These are phyloP conservation scores for Pseudocheirus occidentalis DNA, from an alignment of 2,797 vertebrate species.

Conservation along the genomic window DNA sequence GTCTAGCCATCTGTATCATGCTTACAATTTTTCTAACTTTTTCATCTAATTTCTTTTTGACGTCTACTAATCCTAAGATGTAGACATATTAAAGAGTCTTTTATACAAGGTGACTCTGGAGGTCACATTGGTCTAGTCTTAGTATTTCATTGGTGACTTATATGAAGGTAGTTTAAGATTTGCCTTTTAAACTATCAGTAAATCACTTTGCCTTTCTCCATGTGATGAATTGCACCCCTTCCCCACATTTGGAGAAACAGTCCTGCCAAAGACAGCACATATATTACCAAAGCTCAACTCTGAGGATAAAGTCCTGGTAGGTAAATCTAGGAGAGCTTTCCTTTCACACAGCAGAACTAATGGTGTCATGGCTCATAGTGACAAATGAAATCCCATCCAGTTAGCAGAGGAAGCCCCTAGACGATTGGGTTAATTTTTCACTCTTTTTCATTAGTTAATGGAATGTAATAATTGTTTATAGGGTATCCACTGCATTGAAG, in stretches of 20 bases:
- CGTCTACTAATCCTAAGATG: constrained; percentile 32
- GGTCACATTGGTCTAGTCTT: constrained; percentile 8
- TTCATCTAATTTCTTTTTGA: constrained; percentile 40
- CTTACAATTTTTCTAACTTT: neutral
- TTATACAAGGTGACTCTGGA: constrained; percentile 59
- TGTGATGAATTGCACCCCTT: constrained; percentile 59
- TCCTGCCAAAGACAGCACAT: constrained; percentile 37
- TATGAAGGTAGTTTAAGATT: constrained; percentile 14
- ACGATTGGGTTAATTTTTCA: constrained; percentile 65
- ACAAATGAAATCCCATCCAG: constrained; percentile 64
- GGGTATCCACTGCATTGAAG: neutral
- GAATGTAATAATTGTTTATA: constrained; percentile 38
- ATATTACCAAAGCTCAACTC: neutral
- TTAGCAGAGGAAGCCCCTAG: constrained; percentile 23
- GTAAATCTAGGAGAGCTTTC: constrained; percentile 58
- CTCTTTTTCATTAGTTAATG: constrained; percentile 64
- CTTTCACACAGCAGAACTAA: constrained; percentile 61
- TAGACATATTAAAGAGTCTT: constrained; percentile 54
- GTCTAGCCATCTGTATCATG: neutral
- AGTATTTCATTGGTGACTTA: constrained; percentile 54
- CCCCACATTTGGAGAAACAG: constrained; percentile 34
- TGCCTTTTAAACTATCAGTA: constrained; percentile 54
- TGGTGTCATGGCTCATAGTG: constrained; percentile 60
- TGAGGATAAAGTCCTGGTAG: constrained; percentile 23
- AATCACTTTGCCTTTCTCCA: constrained; percentile 28